Evolutionary conservation across 2,113 vertebrate genomes (phyloP), one percentile per base, ranked within the genome.

Genomic region (Archilochus colubris): DNA sequence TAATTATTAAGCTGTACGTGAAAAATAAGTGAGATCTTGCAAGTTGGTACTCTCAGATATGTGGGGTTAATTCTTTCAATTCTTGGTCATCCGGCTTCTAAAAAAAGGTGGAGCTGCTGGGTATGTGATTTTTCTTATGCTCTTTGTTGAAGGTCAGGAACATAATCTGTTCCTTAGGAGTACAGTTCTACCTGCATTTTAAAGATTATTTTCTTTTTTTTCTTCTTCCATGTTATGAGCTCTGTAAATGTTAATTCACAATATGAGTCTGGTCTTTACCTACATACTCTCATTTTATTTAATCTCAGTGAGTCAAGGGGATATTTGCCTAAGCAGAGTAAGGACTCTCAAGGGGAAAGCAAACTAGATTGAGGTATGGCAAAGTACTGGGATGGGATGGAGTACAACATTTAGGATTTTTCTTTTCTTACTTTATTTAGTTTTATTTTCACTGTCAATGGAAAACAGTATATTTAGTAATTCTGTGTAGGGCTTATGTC

Each of bases 221-320:
- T 40, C 36, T 38, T 11, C 40, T 40, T 53, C 72, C 58, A 51
- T 7, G 88, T 94, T 95, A 91, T 90, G 84, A 95, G 94, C 79
- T 96, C 79, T 96, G 95, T 93, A 96, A 96, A 96, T 94, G 93
- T 92, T 96, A 95, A 94, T 96, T 91, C 91, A 79, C 69, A 85
- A 30, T 94, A 79, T 82, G 58, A 96, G 8, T 73, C 78, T 85
- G 54, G 74, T 91, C 96, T 95, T 95, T 69, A 86, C 86, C 83
- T 64, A 51, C 57, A 43, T 88, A 59, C 22, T 83, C 82, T 85
- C 67, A 73, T 95, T 96, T 93, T 95, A 69, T 96, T 96, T 94
- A 88, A 94, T 94, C 92, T 89, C 9, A 4, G 0, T 77, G 82
- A 91, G 59, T 94, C 82, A 80, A 63, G 33, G 58, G 63, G 91